Conservation (phyloP, 2,888 invertebrate species). For the Eueremaeus valkanovi region DNA sequence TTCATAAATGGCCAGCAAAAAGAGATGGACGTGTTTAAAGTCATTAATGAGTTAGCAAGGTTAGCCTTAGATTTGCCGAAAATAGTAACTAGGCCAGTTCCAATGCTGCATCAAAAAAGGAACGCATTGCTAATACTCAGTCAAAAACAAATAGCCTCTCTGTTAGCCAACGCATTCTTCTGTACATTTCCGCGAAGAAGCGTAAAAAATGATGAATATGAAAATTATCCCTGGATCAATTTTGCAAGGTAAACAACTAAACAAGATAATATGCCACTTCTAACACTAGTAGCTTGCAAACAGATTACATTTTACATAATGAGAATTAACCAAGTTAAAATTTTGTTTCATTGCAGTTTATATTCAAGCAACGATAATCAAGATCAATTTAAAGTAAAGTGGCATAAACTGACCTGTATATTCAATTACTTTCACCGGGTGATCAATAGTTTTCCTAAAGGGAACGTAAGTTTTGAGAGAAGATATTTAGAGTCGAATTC, state of each 20-base stretch:
- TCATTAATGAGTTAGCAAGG: constrained; percentile 31
- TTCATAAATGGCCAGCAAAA: neutral
- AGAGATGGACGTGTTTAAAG: neutral
- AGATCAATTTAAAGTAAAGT: constrained; percentile 53
- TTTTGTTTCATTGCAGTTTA: neutral
- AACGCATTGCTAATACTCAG: constrained; percentile 58
- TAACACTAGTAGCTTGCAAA: too few relatives aligned
- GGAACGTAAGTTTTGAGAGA: constrained; percentile 74
- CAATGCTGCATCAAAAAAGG: constrained; percentile 67
- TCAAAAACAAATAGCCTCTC: constrained; percentile 70
- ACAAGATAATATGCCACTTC: neutral
- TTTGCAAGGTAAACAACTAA: constrained; percentile 63
- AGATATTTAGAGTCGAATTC: constrained; percentile 61
- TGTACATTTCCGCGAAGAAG: constrained; percentile 65
- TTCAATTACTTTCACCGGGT: constrained; percentile 69
- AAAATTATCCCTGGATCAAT: constrained; percentile 62
- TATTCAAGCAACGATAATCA: neutral
- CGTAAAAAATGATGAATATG: constrained; percentile 60
- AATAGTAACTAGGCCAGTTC: constrained; percentile 59
- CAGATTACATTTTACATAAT: too few relatives aligned
- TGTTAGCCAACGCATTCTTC: constrained; percentile 91
- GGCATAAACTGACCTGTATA: constrained; percentile 83
- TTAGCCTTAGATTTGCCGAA: constrained; percentile 36
- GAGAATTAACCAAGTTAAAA: too few relatives aligned
- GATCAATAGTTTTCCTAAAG: constrained; percentile 58